Percentiles rank a stretch among this genome's conserved stretches.
Conservation (phyloP, 2,113 vertebrate genomes). For the Calyptomena viridis region DNA sequence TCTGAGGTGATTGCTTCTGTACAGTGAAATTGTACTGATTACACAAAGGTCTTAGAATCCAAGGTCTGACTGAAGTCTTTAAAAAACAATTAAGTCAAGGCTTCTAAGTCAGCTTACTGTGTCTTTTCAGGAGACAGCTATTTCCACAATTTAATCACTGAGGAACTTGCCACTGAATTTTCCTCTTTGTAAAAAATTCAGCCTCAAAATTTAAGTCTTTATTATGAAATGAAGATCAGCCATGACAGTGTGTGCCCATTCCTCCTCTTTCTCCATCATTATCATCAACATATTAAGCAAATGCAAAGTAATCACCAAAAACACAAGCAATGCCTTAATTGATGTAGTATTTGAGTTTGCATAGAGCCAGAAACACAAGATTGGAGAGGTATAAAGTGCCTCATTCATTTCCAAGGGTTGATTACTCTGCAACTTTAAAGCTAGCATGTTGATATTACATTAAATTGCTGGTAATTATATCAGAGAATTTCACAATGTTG, state of each 20-base stretch:
- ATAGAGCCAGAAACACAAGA: neutral
- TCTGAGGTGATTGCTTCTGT: neutral
- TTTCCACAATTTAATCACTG: neutral
- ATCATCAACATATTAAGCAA: neutral
- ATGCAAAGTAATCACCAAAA: neutral
- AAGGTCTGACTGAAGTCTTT: neutral
- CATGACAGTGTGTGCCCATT: neutral
- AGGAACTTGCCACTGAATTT: neutral
- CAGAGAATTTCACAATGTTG: neutral
- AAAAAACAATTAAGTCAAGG: neutral
- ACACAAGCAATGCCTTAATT: neutral
- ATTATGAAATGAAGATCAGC: neutral
- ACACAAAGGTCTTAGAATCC: neutral
- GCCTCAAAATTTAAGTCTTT: neutral
- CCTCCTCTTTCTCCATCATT: neutral
- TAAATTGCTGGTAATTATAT: neutral
- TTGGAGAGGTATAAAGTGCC: neutral
- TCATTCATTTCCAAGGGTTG: neutral
- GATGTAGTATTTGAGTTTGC: neutral
- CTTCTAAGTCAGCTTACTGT: neutral
- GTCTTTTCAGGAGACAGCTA: neutral
- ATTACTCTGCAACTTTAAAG: neutral
- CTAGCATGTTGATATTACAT: neutral
- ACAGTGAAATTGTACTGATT: neutral
- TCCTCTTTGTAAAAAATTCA: neutral